Base-by-base conservation (phyloP, 1,140 invertebrate species). In the Diabrotica undecimpunctata region DNA sequence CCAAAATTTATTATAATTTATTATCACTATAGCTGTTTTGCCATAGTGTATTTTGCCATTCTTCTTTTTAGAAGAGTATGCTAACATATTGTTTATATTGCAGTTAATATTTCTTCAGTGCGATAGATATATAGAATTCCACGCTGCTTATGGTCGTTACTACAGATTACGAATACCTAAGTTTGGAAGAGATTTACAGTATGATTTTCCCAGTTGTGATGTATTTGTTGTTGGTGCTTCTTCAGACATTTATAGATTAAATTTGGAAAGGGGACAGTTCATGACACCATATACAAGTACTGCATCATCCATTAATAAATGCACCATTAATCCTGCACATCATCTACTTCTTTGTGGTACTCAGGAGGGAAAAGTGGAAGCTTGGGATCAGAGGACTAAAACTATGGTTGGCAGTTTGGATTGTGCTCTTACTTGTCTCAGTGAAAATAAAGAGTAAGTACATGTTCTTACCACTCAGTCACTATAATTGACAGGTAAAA, bases 191-290 rank as follows among this genome's bases (percentile, higher is more conserved):
- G 98, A 99, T 79, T 85, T 99, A 80, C 87, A 91, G 65, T 98
- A 96, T 79, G 93, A 98, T 81, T 86, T 86, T 74, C 87, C 91
- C 13, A 89, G 89, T 11, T 97, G 94, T 86, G 96, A 99, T 80
- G 81, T 98, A 62, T 95, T 90, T 80, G 82, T 99, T 69, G 96
- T 94, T 71, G 96, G 96, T 66, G 88, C 88, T 65, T 90, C 92
- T 38, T 81, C 82, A 80, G 94, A 99, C 79, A 91, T 98, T 55
- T 98, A 96, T 77, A 86, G 97, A 69, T 83, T 99, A 53, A 99
- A 99, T 84, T 83, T 99, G 66, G 95, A 98, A 82, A 86, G 94
- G 77, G 98, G 96, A 0, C 89, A 95, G 74, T 99, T 98, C 82
- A 80, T 97, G 67, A 90, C 90, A 72, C 89, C 96, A 0, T 89